Evolutionary conservation across 2,888 invertebrate genomes (phyloP).

Genomic region (Pseudanteris insignis): DNA sequence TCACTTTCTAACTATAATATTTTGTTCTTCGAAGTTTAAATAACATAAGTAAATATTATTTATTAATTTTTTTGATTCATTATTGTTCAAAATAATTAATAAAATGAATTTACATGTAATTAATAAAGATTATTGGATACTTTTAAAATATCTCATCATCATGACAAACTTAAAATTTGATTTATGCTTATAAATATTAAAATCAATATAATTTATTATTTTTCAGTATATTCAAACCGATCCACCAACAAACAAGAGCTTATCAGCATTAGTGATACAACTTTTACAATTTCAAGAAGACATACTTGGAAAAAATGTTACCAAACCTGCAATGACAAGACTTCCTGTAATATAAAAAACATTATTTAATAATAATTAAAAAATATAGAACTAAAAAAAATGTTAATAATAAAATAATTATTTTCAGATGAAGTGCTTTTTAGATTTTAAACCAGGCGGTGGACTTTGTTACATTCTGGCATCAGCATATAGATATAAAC

Average conservation of each 20-base stretch:
- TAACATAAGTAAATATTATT: background rate
- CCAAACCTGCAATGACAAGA: slow-evolving; percentile 87
- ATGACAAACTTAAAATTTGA: background rate
- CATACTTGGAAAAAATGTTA: slow-evolving; percentile 90
- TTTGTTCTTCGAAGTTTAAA: too few species aligned
- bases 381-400: too few species aligned
- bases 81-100: too few species aligned
- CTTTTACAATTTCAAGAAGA: slow-evolving; percentile 97
- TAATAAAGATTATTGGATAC: too few species aligned
- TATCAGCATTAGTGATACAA: slow-evolving; percentile 86
- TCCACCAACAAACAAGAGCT: slow-evolving; percentile 91
- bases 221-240: slow-evolving; percentile 89
- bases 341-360: slow-evolving; percentile 74
- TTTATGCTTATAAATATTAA: too few species aligned
- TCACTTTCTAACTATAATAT: too few species aligned
- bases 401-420: background rate
- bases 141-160: background rate
- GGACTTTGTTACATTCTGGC: slow-evolving; percentile 92
- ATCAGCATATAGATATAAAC: slow-evolving; percentile 94
- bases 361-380: background rate
- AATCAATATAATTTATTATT: background rate
- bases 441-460: slow-evolving; percentile 95
- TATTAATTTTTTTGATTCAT: background rate
- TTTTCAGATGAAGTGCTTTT: slow-evolving; percentile 89
- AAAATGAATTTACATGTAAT: too few species aligned